These are phyloP conservation scores for Meloidogyne exigua DNA, from an alignment of 1,140 invertebrate species.

Conservation along the genomic window DNA sequence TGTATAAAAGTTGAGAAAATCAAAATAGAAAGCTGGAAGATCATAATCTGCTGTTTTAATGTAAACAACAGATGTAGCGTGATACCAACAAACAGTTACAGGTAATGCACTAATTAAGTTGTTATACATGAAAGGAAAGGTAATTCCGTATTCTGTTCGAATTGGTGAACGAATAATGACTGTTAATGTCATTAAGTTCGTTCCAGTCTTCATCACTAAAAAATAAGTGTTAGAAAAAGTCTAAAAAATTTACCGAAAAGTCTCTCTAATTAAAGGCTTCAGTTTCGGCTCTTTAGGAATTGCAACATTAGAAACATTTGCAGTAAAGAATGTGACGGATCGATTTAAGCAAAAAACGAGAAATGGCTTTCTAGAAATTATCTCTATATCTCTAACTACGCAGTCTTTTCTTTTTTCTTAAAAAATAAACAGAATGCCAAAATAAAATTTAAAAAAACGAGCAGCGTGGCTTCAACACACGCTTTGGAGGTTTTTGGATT, in stretches of 20 bases:
- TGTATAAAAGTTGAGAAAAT: constrained; percentile 83
- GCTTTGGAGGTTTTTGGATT: too few species aligned
- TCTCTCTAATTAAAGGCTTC: constrained; percentile 97
- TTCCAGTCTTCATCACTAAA: constrained; percentile 98
- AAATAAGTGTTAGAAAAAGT: constrained; percentile 42
- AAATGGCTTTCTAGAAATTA: too few species aligned
- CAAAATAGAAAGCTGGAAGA: constrained; percentile 98
- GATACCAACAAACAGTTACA: constrained; percentile 72
- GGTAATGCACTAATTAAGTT: constrained; percentile 69
- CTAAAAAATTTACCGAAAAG: constrained; percentile 74
- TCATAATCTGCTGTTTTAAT: constrained; percentile 99
- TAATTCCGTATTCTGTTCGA: constrained; percentile 96
- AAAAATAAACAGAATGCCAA: too few species aligned
- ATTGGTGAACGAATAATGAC: constrained; percentile 98
- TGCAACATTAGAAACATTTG: constrained; percentile 99
- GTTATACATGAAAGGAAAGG: constrained; percentile 96
- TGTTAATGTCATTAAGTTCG: constrained; percentile 99
- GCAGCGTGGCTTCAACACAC: too few species aligned
- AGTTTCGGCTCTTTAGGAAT: constrained; percentile 99
- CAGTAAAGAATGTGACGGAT: constrained; percentile 99
- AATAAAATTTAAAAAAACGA: too few species aligned
- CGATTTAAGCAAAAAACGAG: too few species aligned
- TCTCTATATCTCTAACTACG: too few species aligned
- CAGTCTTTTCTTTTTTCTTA: too few species aligned
- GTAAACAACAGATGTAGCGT: constrained; percentile 95